Base-by-base conservation (phyloP, 2,797 vertebrate species). In the Coranthus polyacanthus region DNA sequence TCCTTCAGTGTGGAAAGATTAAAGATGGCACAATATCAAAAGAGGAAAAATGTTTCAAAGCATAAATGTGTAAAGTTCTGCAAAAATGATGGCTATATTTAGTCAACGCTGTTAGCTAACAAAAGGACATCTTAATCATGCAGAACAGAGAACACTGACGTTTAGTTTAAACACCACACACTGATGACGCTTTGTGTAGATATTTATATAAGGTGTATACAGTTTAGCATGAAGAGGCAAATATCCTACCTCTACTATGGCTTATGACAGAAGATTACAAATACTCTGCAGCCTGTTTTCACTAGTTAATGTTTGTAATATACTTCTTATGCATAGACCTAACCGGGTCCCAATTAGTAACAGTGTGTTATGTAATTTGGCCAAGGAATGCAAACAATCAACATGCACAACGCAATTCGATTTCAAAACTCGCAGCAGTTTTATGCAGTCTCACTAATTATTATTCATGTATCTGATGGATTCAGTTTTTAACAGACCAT, bases 141-240 rank as follows among this genome's bases (percentile, higher is more conserved):
- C 89, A 63, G 56, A 82, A 68, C 75, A 46, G 26, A 68, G 13
- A 82, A 79, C 81, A 68, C 63, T 43, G 62, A 83, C 63, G 61
- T 63, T 79, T 53, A 74, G 69, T 71, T 82, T 67, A 78, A 88
- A 88, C 84, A 82, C 73, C 81, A 69, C 54, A 89, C 65, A 62
- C 53, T 43, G 75, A 87, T 82, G 86, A 87, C 41, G 51, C 73
- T 56, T 50, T 82, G 72, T 82, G 78, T 76, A 75, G 72, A 78
- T 74, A 83, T 29, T 71, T 49, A 67, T 77, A 68, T 2, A 43
- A 82, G 50, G 67, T 63, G 74, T 55, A 60, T 55, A 61, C 21
- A 66, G 47, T 60, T 82, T 12, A 51, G 73, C 56, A 37, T 50
- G 42, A 58, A 65, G 61, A 80, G 61, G 55, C 29, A 26, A 21